Evolutionary conservation across 2,888 invertebrate genomes (phyloP), one percentile per base, ranked within the genome.

Genomic region (Carcina quercana): DNA sequence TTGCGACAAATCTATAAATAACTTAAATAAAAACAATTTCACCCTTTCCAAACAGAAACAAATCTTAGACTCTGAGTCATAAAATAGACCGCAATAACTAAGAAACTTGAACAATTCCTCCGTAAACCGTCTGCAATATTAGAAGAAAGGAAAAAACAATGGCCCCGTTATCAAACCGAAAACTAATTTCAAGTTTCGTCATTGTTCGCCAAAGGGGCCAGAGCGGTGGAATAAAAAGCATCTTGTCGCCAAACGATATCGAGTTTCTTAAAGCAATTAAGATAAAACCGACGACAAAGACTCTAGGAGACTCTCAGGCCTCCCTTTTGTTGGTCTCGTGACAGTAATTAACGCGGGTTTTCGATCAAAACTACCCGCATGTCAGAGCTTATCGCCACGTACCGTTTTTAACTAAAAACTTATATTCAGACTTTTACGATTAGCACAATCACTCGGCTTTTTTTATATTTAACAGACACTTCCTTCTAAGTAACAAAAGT

Each of bases 261-360:
- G 74, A 79, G 74, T 78, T 80, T 76, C 79, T 72, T 69, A 62
- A 75, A 79, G 76, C 75, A 76, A 79, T 82, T 80, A 79, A 76
- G 79, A 78, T 79, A 78, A 79, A 75, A 70, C 70, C 65, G 64
- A 60, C 57, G 69, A 72, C 75, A 74, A 76, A 60, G 69, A 62
- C 63, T 57, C 54, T 53, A 60, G 59, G 63, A 65, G 45, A 57
- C 52, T 44, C 52, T 53, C 42, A 40, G 43, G 50, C 49, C 39
- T 47, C 48, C 53, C 55, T 59, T 50, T 70, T 72, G 68, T 68
- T 59, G 48, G 50, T 50, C 49, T 50, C 50, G 57, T 50, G 53
- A 53, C 53, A 59, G 64, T 74, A 73, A 78, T 75, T 73, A 73
- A 63, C 63, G 59, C 53, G 42, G 48, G 53, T 58, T 59, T 51